Percentiles rank a stretch among this genome's conserved stretches.
phyloP scores from a whole-genome alignment of 2,797 vertebrate species.

The Carcharodon carcharias region DNA sequence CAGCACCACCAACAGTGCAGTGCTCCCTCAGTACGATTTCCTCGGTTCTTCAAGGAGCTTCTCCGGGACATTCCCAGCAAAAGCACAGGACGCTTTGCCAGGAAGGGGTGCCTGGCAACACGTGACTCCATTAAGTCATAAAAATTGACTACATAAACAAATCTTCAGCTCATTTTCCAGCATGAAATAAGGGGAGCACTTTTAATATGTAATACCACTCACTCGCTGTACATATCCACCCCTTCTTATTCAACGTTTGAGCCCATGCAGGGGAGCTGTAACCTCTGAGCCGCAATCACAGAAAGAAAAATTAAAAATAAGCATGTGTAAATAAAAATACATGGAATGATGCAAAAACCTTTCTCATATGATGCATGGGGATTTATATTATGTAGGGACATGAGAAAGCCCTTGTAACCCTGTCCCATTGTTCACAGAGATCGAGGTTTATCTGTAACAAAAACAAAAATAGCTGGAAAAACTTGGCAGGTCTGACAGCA shows the following conservation, averaged over 20 bases:
- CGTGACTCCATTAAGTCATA: background rate
- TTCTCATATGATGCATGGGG: background rate
- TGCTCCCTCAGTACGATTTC: background rate
- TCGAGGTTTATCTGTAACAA: no score
- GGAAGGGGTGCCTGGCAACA: background rate
- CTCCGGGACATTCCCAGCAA: background rate
- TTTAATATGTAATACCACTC: background rate
- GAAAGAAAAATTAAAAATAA: background rate
- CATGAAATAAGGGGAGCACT: background rate
- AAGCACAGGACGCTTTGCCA: background rate
- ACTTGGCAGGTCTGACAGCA: no score
- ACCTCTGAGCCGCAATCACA: background rate
- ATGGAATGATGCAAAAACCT: background rate
- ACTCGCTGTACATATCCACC: background rate
- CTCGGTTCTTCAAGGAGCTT: background rate
- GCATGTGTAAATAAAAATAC: background rate
- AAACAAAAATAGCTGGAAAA: no score
- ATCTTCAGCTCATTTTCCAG: background rate
- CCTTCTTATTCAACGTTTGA: background rate
- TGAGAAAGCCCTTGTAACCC: background rate
- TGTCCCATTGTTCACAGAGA: background rate
- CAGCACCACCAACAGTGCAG: background rate
- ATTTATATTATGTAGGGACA: background rate
- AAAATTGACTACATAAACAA: background rate
- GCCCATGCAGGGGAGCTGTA: background rate